Percentiles rank a stretch among this genome's conserved stretches.
phyloP scores from a whole-genome alignment of 2,113 vertebrate species.

The Hippocampus abdominalis region DNA sequence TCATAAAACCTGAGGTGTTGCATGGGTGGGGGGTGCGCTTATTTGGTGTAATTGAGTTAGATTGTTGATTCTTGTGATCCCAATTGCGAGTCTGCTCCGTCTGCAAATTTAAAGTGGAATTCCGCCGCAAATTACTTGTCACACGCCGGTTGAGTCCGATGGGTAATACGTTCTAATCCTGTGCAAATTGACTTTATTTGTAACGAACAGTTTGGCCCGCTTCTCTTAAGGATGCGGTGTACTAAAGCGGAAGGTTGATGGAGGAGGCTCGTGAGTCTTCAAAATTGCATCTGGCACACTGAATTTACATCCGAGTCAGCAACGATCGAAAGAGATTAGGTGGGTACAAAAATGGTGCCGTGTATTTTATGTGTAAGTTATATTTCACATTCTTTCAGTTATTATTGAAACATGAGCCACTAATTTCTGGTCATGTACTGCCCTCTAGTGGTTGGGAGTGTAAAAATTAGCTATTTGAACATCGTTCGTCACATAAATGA shows the following conservation, averaged over 20 bases:
- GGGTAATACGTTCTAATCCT: conserved; percentile 17
- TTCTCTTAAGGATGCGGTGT: conserved; percentile 2
- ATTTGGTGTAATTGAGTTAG: conserved; percentile 41
- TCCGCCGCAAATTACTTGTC: conserved; percentile 13
- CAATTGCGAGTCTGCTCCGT: neutral
- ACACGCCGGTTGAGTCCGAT: conserved; percentile 5
- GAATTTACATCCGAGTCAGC: neutral
- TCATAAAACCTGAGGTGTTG: conserved; percentile 32
- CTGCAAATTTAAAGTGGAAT: conserved; percentile 28
- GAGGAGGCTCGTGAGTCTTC: neutral
- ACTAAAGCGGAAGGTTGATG: neutral
- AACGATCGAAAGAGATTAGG: neutral
- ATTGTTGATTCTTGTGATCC: conserved; percentile 38
- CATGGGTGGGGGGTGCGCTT: conserved; percentile 5
- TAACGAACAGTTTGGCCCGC: neutral
- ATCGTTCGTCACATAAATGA: no score
- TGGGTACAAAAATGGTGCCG: neutral
- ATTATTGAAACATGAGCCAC: neutral
- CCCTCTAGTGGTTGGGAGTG: neutral
- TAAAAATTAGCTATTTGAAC: neutral
- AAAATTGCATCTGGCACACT: neutral
- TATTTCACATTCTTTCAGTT: neutral
- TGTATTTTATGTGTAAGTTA: neutral
- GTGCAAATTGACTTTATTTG: conserved; percentile 17
- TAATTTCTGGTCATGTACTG: neutral